These are phyloP conservation scores for Neostethus bicornis DNA, from an alignment of 2,797 vertebrate genomes.

Conservation along the genomic window DNA sequence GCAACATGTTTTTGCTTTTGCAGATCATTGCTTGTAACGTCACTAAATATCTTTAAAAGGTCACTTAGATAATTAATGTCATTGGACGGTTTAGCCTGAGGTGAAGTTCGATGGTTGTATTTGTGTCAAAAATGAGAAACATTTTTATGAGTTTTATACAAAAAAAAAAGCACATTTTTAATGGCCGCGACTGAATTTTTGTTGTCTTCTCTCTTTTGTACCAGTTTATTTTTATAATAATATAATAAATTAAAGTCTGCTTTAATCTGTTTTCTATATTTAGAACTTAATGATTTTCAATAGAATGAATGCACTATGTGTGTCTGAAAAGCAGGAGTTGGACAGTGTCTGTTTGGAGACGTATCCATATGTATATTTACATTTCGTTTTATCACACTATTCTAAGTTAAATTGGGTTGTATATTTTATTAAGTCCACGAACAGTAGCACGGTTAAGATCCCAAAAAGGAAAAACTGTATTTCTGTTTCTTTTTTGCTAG, in stretches of 20 bases:
- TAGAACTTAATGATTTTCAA: no score
- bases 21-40: not conserved
- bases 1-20: not conserved
- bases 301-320: not conserved
- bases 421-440: not conserved
- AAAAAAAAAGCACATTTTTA: no score
- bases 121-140: no score
- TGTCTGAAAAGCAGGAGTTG: not conserved
- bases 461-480: slow-evolving; percentile 12
- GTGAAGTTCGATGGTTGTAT: slow-evolving; percentile 26
- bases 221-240: not conserved
- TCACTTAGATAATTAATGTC: slow-evolving; percentile 12
- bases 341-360: no score
- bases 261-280: not conserved
- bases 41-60: slow-evolving; percentile 15
- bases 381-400: no score
- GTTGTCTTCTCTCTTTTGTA: not conserved
- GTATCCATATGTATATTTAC: no score
- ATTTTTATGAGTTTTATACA: no score
- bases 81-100: slow-evolving; percentile 16
- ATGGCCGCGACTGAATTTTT: not conserved
- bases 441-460: slow-evolving; percentile 2
- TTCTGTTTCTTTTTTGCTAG: slow-evolving; percentile 6
- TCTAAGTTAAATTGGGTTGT: no score
- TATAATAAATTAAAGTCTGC: not conserved